Evolutionary conservation across 2,113 vertebrate species (phyloP), one percentile per base, ranked within the genome.

Genomic region (Nycticebus coucang): DNA sequence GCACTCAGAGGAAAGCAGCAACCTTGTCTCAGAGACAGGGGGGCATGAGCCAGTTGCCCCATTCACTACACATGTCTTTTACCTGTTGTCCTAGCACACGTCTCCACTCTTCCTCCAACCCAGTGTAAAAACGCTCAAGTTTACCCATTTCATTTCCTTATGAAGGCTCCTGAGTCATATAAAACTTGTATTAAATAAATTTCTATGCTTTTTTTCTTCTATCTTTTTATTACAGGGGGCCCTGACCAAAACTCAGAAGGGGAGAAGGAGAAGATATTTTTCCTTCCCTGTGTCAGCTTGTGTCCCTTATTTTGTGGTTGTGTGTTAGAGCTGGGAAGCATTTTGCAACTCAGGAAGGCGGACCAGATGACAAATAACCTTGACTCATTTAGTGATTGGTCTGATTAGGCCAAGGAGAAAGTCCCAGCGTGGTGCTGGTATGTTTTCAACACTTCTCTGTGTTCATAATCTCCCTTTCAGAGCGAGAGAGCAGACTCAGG

Each of bases 301-400:
- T 0, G 64, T 18, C 55, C 37, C 0, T 14, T 0, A 2, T 8
- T 15, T 24, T 1, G 1, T 12, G 81, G 53, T 15, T 3, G 12
- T 3, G 1, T 5, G 10, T 0, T 10, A 11, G 9, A 88, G 72
- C 50, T 0, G 0, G 71, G 33, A 53, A 50, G 28, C 14, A 0
- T 7, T 35, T 57, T 41, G 66, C 53, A 55, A 5, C 5, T 53
- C 0, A 2, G 26, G 28, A 7, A 0, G 33, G 84, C 35, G 59
- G 30, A 15, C 26, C 0, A 4, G 35, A 5, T 0, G 24, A 37
- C 19, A 4, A 33, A 6, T 4, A 14, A 17, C 24, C 2, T 18
- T 0, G 4, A n/a, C 5, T 22, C 26, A 2, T 14, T 19, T 7
- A 41, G 28, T 19, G 19, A 35, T 5, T 41, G 41, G 59, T 3